Evolutionary conservation across 64 coral and sea anemone genomes (phyloP), one percentile per base, ranked within the genome.

Genomic region (Porites australiensis): DNA sequence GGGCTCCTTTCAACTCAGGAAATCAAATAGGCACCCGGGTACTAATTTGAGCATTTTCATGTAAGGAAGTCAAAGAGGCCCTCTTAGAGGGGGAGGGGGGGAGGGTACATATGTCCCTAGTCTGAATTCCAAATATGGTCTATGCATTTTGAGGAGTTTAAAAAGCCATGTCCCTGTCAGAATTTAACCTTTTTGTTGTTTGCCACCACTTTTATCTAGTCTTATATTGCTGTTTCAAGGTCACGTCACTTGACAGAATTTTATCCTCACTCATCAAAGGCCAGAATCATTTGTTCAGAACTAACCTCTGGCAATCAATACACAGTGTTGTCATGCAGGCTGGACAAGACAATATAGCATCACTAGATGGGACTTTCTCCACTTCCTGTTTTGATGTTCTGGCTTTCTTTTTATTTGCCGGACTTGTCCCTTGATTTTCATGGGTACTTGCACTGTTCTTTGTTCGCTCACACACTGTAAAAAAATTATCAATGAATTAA

Each of bases 251-350:
- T 9, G 44, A 85, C 82, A 27, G 4, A 57, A 57, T 37, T 37
- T 37, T 37, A 37, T 37, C 27, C 27, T 37, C 27, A 37, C 27
- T 37, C 27, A 37, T 37, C 7, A 57, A 57, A 57, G 12, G 54
- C 54, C 54, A 66, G 55, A 16, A 8, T 37, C 18, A 44, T 5
- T 43, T 60, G 0, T 46, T 11, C 3, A 49, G 27, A 37, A 57
- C 73, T 95, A 57, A 98, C 96, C 96, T 95, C 77, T 98, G 96
- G 44, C 96, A 98, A 48, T 98, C 96, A 88, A 98, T 95, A 47
- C 96, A 95, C 22, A 98, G 47, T 50, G 79, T 95, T 70, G 90
- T 91, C 80, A 98, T 86, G 58, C 96, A 98, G 14, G 96, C 96
- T 70, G 96, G 96, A 45, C 96, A 98, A 16, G 96, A 93, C 2